A percentile compares a stretch with the other conserved stretches of the same genome.
Evolutionary conservation across 2,888 invertebrate genomes (phyloP).

Genomic region (Lepidonotus clava): DNA sequence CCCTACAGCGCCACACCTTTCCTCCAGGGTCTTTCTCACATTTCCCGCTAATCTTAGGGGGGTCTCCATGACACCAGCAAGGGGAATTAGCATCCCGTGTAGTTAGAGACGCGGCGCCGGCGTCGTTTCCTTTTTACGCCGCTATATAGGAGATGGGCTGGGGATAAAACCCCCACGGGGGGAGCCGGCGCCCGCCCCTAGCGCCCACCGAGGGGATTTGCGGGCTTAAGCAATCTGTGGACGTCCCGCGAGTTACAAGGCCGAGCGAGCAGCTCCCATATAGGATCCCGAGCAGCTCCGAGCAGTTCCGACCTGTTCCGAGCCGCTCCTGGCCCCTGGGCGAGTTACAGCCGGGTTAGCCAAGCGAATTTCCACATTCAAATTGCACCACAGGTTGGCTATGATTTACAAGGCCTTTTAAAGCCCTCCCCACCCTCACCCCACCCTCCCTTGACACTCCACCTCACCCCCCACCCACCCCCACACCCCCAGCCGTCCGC

Average conservation of each 20-base stretch:
- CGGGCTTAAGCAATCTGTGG: background rate
- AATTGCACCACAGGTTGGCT: background rate
- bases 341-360: background rate
- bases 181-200: background rate
- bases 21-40: too few relatives aligned
- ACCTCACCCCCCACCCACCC: background rate
- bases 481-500: background rate
- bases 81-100: background rate
- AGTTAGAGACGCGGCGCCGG: background rate
- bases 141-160: slow-evolving; percentile 3
- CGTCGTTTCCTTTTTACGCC: background rate
- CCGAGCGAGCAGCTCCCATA: background rate
- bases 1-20: too few relatives aligned
- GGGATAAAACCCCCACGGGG: background rate
- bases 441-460: background rate
- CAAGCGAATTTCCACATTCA: background rate
- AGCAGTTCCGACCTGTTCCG: background rate
- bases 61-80: too few relatives aligned
- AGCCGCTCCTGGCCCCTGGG: background rate
- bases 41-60: too few relatives aligned
- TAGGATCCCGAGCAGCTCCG: background rate
- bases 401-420: background rate
- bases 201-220: background rate
- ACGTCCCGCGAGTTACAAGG: background rate
- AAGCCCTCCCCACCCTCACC: too few relatives aligned